Percentiles rank a stretch among this genome's conserved stretches.
Conservation (phyloP, 2,113 vertebrate genomes). For the Junco hyemalis region DNA sequence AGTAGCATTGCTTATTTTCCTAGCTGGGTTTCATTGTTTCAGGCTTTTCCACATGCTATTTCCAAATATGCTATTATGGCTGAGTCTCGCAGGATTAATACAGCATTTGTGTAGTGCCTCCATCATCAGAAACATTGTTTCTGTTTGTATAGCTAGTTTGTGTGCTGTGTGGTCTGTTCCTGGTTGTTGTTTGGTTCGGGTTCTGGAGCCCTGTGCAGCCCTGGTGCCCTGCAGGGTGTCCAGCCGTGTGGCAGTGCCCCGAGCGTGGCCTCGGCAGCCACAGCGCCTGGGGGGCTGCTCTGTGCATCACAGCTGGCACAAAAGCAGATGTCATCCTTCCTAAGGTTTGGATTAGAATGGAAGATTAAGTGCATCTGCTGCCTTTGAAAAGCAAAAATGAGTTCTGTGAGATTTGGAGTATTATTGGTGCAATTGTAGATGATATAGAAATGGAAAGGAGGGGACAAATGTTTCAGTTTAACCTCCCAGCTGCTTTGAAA, state of each 20-base stretch:
- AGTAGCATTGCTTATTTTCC: slow-evolving; percentile 20
- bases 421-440: background rate
- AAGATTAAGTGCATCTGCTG: background rate
- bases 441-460: background rate
- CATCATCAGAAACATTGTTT: slow-evolving; percentile 44
- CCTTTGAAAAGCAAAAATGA: background rate
- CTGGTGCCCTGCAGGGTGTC: background rate
- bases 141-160: background rate
- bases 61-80: background rate
- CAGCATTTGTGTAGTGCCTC: background rate
- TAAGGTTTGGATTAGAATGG: background rate
- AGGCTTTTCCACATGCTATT: background rate
- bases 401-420: background rate
- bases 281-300: rapidly evolving
- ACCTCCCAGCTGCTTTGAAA: background rate
- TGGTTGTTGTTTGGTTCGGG: background rate
- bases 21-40: slow-evolving; percentile 36
- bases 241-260: rapidly evolving
- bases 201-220: rapidly evolving
- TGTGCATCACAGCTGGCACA: background rate
- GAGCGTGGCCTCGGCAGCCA: background rate
- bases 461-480: background rate
- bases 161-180: background rate
- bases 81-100: slow-evolving; percentile 37
- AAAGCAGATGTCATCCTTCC: background rate